Evolutionary conservation across 2,113 vertebrate species (phyloP).

Genomic region (Nesogale talazaci): DNA sequence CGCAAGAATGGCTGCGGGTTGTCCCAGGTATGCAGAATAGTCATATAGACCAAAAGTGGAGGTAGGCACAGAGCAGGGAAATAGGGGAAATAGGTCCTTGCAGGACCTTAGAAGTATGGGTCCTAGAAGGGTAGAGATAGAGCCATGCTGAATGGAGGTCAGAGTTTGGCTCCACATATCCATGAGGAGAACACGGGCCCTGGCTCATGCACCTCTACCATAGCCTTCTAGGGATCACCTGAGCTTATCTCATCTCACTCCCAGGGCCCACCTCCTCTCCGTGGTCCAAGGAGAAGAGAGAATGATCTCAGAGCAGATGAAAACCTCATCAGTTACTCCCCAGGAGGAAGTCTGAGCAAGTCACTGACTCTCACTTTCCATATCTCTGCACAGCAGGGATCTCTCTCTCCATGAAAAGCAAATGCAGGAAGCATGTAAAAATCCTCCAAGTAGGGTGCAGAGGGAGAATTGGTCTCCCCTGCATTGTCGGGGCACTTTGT

Average conservation of each 20-base stretch:
- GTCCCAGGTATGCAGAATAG: constrained; percentile 58
- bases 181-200: rapidly evolving
- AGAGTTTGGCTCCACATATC: not conserved
- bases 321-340: not conserved
- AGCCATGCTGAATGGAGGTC: not conserved
- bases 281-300: not conserved
- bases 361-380: too few species aligned
- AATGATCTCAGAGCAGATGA: not conserved
- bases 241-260: not conserved
- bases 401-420: not conserved
- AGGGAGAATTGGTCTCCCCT: not conserved
- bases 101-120: rapidly evolving
- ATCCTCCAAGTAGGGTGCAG: not conserved
- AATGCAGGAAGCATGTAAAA: not conserved
- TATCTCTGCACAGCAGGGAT: not conserved
- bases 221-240: too few species aligned
- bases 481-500: not conserved
- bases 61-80: not conserved
- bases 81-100: not conserved
- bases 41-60: constrained; percentile 60
- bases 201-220: not conserved
- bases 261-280: too few species aligned
- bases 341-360: not conserved
- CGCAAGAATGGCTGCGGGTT: constrained; percentile 75
- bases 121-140: not conserved